These are phyloP conservation scores for Lanistes nyassanus DNA, from an alignment of 1,140 invertebrate species.

Conservation along the genomic window DNA sequence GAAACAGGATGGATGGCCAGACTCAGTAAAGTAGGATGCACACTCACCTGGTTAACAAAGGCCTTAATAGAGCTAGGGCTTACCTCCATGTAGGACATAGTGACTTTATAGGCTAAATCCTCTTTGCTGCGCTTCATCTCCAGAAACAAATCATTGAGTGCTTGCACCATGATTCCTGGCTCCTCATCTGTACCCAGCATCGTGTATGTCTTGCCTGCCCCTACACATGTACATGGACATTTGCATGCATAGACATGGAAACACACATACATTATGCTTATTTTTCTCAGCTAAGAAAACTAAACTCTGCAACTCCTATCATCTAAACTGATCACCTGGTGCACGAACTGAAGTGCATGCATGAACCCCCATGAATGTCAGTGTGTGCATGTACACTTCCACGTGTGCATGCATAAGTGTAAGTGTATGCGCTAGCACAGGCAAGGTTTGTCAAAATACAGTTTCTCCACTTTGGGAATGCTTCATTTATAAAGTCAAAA, in stretches of 20 bases:
- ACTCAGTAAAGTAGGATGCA: too few relatives aligned
- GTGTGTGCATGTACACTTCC: background rate
- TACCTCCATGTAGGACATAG: slow-evolving; percentile 91
- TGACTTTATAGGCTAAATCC: slow-evolving; percentile 76
- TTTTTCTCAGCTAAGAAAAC: background rate
- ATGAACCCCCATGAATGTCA: background rate
- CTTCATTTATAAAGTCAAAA: too few relatives aligned
- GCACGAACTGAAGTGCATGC: background rate
- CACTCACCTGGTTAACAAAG: too few relatives aligned
- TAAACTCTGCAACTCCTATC: background rate
- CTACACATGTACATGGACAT: slow-evolving; percentile 66
- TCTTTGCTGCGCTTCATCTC: slow-evolving; percentile 75
- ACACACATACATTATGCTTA: background rate
- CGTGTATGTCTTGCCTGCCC: slow-evolving; percentile 95
- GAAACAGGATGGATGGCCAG: too few relatives aligned
- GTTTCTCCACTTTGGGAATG: too few relatives aligned
- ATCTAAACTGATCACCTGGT: background rate
- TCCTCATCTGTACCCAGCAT: slow-evolving; percentile 89
- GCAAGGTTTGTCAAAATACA: too few relatives aligned
- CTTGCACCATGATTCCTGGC: slow-evolving; percentile 89
- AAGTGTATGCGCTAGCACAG: background rate
- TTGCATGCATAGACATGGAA: background rate
- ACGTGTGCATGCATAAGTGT: background rate
- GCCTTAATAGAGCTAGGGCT: slow-evolving; percentile 26
- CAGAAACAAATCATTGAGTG: slow-evolving; percentile 85